A percentile compares a stretch with the other conserved stretches of the same genome.
Evolutionary conservation across 2,888 invertebrate genomes (phyloP).

Genomic region (Harmothoe impar): DNA sequence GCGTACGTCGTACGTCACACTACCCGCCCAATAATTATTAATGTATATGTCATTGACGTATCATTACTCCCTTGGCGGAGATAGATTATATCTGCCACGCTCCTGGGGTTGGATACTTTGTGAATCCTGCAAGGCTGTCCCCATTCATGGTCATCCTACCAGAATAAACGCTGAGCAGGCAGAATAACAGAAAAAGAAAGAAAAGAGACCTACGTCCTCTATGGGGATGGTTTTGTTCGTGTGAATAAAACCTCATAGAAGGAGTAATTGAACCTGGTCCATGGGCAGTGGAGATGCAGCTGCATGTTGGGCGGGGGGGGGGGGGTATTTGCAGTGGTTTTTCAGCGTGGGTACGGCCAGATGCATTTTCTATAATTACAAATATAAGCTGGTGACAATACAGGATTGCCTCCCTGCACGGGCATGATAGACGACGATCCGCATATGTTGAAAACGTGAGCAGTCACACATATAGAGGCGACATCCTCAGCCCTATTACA

Average conservation of each 20-base stretch:
- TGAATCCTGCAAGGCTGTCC: neutral
- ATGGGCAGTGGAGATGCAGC: neutral
- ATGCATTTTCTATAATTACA: constrained; percentile 29
- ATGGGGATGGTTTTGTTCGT: neutral
- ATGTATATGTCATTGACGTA: constrained; percentile 49
- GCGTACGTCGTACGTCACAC: neutral
- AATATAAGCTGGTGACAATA: neutral
- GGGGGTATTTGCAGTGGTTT: neutral
- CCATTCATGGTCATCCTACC: constrained; percentile 12
- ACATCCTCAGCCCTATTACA: constrained; percentile 25
- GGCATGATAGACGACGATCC: constrained; percentile 10
- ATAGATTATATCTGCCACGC: constrained; percentile 5
- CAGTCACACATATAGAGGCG: neutral
- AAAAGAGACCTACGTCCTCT: neutral
- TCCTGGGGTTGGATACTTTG: neutral
- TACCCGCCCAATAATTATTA: constrained; percentile 32
- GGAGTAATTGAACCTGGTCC: neutral
- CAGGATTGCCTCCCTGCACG: neutral
- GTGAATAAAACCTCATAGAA: constrained; percentile 1
- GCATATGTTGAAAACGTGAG: constrained; percentile 18
- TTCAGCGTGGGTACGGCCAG: neutral
- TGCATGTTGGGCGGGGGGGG: too few relatives aligned
- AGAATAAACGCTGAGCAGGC: constrained; percentile 10
- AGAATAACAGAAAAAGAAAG: neutral
- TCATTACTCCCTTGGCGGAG: constrained; percentile 6